Base-by-base conservation (phyloP, 2,797 vertebrate species). In the Chaunax sp. region DNA sequence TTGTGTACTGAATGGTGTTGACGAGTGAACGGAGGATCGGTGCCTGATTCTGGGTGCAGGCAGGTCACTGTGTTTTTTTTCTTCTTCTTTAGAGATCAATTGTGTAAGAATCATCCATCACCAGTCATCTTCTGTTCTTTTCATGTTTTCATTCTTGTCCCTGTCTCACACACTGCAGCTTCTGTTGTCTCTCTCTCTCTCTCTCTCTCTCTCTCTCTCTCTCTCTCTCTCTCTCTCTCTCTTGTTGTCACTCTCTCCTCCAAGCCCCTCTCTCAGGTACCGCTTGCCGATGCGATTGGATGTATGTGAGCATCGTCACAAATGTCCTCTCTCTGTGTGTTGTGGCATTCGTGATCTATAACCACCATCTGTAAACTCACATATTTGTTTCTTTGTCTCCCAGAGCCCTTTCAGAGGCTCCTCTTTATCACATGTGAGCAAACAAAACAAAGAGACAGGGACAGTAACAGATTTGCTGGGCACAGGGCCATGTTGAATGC, bases 311-410 rank as follows among this genome's bases (percentile, higher is more conserved):
- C 44, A 26, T 62, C 63, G 75, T 82, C 75, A 81, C 38, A 72
- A 55, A 51, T 58, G 49, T 47, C 23, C 47, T 25, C 20, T 54
- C 41, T 64, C 26, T 49, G 10, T 43, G 52, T 61, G 7, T 72
- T 66, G 73, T 73, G 23, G 25, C 75, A 72, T 81, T 67, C 40
- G 64, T 73, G 62, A 78, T 86, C 82, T 66, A 78, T 72, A 65
- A 64, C 77, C 65, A 63, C 73, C 72, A 74, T 84, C 77, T 84
- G 67, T 69, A 80, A 72, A 78, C 52, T 73, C 33, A 26, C 26
- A 11, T 64, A 62, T 59, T 75, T 63, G 43, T 69, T 23, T 55
- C n/a, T 58, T 71, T 71, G 33, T 75, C 28, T 58, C 28, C 7
- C 38, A 56, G 28, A 60, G 55, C 55, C 50, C 63, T 70, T 75